Evolutionary conservation across 2,888 invertebrate genomes (phyloP).

Genomic region (Zootermopsis nevadensis): DNA sequence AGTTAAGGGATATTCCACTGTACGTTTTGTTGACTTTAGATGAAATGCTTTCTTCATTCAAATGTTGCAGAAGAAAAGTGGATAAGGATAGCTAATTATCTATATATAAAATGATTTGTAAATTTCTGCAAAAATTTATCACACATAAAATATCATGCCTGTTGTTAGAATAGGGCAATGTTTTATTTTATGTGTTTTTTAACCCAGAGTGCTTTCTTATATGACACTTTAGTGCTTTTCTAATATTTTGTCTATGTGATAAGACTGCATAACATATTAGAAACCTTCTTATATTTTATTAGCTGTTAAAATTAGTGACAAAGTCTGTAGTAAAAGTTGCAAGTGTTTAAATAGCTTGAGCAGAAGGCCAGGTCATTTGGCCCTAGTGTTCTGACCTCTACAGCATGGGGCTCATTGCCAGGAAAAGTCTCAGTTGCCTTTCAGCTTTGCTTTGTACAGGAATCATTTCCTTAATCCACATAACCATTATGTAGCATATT

Average conservation of each 20-base stretch:
- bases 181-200: too few relatives aligned
- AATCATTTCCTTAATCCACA: conserved; percentile 22
- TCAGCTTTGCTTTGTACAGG: conserved; percentile 55
- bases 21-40: too few relatives aligned
- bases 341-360: conserved; percentile 52
- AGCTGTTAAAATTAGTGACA: conserved; percentile 53
- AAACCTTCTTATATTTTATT: conserved; percentile 29
- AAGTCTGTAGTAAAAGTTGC: conserved; percentile 49
- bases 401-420: conserved; percentile 51
- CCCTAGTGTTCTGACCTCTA: conserved; percentile 50
- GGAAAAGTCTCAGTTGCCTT: conserved; percentile 52
- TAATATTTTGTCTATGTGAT: neutral
- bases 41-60: too few relatives aligned
- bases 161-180: too few relatives aligned
- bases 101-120: too few relatives aligned
- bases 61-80: too few relatives aligned
- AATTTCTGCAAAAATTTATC: too few relatives aligned
- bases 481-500: conserved; percentile 5
- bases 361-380: conserved; percentile 51
- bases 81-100: too few relatives aligned
- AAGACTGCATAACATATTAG: neutral
- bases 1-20: too few relatives aligned
- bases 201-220: neutral
- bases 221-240: neutral
- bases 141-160: too few relatives aligned